These are phyloP conservation scores for Hemaris fuciformis DNA, from an alignment of 2,888 invertebrate species.

Conservation along the genomic window DNA sequence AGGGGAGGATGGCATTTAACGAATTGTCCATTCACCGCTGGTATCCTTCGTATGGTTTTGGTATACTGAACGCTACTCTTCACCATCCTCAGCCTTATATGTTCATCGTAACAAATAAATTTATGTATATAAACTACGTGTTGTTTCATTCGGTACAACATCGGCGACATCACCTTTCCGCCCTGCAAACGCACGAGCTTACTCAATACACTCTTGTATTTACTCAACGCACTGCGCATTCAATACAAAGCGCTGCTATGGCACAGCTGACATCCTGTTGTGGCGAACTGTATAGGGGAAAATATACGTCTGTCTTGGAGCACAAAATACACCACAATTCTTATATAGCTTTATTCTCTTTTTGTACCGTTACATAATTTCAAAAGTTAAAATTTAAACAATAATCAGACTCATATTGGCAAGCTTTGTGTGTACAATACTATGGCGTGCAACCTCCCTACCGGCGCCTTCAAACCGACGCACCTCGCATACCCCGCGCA, in stretches of 20 bases:
- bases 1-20: not conserved
- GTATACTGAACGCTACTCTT: not conserved
- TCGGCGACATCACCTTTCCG: not conserved
- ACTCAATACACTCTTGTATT: too few relatives aligned
- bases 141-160: not conserved
- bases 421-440: constrained; percentile 36
- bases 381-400: constrained; percentile 32
- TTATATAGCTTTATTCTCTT: constrained; percentile 17
- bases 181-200: too few relatives aligned
- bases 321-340: not conserved
- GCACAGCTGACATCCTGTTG: too few relatives aligned
- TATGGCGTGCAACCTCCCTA: not conserved
- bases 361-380: constrained; percentile 21
- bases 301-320: too few relatives aligned
- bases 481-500: too few relatives aligned
- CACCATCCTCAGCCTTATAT: not conserved
- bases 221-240: too few relatives aligned
- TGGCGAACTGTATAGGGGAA: too few relatives aligned
- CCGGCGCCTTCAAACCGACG: too few relatives aligned
- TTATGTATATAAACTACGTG: not conserved
- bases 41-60: too few relatives aligned
- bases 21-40: not conserved
- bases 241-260: too few relatives aligned
- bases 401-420: constrained; percentile 71
- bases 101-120: constrained; percentile 1